phyloP scores from a whole-genome alignment of 1,140 invertebrate genomes.

The Bradynema listronoti region DNA sequence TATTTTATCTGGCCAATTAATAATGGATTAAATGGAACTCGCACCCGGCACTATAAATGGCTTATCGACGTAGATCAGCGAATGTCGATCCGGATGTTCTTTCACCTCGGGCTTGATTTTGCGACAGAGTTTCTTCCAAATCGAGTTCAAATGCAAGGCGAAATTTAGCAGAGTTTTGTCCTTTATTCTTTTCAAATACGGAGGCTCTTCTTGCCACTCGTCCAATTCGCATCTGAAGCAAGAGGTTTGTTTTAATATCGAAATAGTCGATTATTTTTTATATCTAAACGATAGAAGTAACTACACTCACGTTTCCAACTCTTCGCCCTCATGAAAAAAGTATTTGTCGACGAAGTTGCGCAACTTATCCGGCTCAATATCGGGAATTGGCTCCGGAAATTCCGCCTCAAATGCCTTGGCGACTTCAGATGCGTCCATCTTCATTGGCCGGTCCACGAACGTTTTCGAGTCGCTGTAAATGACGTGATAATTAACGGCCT shows the following conservation, averaged over 20 bases:
- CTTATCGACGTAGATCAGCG: constrained; percentile 36
- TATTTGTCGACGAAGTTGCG: constrained; percentile 31
- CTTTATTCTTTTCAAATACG: constrained; percentile 20
- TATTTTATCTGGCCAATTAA: no score
- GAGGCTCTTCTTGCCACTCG: constrained; percentile 32
- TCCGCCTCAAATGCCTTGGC: constrained; percentile 12
- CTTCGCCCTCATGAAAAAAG: constrained; percentile 29
- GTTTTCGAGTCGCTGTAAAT: constrained; percentile 41
- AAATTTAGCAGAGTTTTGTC: constrained; percentile 31
- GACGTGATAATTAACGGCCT: constrained; percentile 22
- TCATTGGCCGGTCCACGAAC: constrained; percentile 39
- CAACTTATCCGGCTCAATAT: constrained; percentile 26
- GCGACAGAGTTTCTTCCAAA: constrained; percentile 38
- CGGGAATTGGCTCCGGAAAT: constrained; percentile 21
- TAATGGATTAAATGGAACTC: constrained; percentile 55
- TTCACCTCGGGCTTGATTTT: constrained; percentile 56
- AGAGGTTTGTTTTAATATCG: no score
- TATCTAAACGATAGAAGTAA: no score
- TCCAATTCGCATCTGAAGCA: constrained; percentile 26
- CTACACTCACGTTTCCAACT: constrained; percentile 21
- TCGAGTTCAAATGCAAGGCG: constrained; percentile 33
- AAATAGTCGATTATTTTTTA: no score
- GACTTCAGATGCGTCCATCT: constrained; percentile 17
- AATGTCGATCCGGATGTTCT: constrained; percentile 22
- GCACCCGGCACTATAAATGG: constrained; percentile 60